Conservation (phyloP, 2,797 vertebrate species). For the Pampus argenteus region DNA sequence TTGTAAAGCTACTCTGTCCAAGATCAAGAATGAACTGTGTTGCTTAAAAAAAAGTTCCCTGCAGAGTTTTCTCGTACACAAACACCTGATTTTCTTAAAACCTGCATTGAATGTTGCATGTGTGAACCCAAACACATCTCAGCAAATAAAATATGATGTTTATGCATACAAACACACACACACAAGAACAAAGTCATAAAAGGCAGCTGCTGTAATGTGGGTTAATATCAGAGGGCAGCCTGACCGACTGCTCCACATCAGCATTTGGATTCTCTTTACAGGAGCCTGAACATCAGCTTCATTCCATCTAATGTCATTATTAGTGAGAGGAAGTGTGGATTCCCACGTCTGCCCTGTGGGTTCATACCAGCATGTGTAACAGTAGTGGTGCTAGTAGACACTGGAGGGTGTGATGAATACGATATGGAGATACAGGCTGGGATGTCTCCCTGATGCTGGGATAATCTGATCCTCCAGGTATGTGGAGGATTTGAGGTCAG, state of each 20-base stretch:
- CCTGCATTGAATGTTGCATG: too few relatives aligned
- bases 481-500: slow-evolving; percentile 42
- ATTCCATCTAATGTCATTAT: slow-evolving; percentile 37
- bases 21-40: too few relatives aligned
- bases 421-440: slow-evolving; percentile 3
- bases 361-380: neutral
- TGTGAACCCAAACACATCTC: too few relatives aligned
- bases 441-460: slow-evolving; percentile 13
- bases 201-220: slow-evolving; percentile 23
- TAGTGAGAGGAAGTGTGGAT: slow-evolving; percentile 26
- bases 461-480: slow-evolving; percentile 49
- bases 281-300: slow-evolving; percentile 33
- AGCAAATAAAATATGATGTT: neutral
- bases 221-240: slow-evolving; percentile 32
- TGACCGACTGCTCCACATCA: slow-evolving; percentile 21
- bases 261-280: slow-evolving; percentile 47
- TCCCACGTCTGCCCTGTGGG: neutral
- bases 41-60: too few relatives aligned
- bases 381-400: neutral
- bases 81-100: too few relatives aligned
- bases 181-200: neutral
- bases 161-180: neutral
- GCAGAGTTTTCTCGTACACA: too few relatives aligned
- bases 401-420: neutral
- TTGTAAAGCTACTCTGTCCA: too few relatives aligned